Base-by-base conservation (phyloP, 2,888 invertebrate genomes). In the Urechis unicinctus region DNA sequence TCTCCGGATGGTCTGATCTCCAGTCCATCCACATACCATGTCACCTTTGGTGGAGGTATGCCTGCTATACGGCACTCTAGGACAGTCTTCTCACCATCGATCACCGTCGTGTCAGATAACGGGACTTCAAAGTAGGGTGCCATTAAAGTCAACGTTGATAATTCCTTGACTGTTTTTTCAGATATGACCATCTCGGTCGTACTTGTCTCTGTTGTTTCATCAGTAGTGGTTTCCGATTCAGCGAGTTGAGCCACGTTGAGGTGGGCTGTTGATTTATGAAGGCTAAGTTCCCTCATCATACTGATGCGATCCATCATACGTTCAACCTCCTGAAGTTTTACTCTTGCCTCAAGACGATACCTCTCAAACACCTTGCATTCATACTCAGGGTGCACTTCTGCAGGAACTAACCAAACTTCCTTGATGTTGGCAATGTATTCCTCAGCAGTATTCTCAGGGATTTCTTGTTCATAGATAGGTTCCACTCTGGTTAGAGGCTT, bases 1-100 rank as follows among this genome's bases (percentile, higher is more conserved):
- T 57, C 60, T 28, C 31, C 50, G 1, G 56, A 56, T n/a, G 29
- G 43, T 84, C 31, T 84, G 79, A 56, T 80, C 21, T 87, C 81
- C 47, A 83, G 85, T 4, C 85, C 85, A 65, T 86, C 79, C 52
- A 79, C 70, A 61, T 73, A 77, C 81, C 81, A 81, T 21, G 70
- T 72, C 55, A 80, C 71, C 21, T 63, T 62, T 6, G 74, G 76
- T 22, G 61, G 59, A 22, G 77, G 74, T 36, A 65, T 61, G 3
- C 75, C 76, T 25, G 67, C 67, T 36, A 73, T 72, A 49, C 64
- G 65, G 47, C 73, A 73, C 54, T 73, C 72, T 42, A 78, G 63
- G 26, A 58, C 59, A 26, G 73, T 66, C 48, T 64, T 58, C 26
- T 67, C 66, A n/a, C 71, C 71, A 49, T 74, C 73, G 50, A 58